These are phyloP conservation scores for Seira musarum DNA, from an alignment of 2,888 invertebrate genomes.

Conservation along the genomic window DNA sequence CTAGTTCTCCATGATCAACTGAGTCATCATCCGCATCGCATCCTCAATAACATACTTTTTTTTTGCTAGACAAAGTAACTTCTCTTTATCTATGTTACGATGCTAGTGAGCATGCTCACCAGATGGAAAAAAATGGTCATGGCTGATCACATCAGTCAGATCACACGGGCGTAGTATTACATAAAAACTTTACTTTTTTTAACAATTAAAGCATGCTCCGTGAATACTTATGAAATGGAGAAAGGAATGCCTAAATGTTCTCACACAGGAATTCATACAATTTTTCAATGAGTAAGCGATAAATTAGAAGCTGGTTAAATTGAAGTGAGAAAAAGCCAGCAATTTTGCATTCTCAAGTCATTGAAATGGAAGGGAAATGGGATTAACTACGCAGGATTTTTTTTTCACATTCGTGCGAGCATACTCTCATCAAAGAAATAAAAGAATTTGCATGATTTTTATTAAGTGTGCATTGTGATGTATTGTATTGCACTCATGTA, in stretches of 20 bases:
- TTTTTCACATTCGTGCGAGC: constrained; percentile 13
- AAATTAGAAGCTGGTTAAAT: constrained; percentile 13
- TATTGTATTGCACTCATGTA: neutral
- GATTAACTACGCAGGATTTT: neutral
- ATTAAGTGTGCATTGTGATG: neutral
- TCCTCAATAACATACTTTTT: constrained; percentile 5
- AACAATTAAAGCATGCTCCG: neutral
- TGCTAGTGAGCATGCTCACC: neutral
- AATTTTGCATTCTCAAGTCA: neutral
- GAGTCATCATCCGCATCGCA: neutral
- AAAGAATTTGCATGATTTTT: neutral
- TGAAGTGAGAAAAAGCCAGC: neutral
- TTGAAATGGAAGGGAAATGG: neutral
- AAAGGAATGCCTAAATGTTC: neutral
- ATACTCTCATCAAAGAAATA: neutral
- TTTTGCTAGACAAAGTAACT: constrained; percentile 1
- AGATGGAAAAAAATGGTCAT: constrained; percentile 10
- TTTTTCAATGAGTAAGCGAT: constrained; percentile 9
- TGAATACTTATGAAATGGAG: neutral
- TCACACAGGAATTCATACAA: neutral
- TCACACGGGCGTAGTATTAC: neutral
- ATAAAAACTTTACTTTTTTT: neutral
- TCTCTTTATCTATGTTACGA: no score
- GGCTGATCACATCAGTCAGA: no score
- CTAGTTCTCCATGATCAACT: constrained; percentile 2